Evolutionary conservation across 2,113 vertebrate species (phyloP), one percentile per base, ranked within the genome.

Genomic region (Raphicerus campestris): DNA sequence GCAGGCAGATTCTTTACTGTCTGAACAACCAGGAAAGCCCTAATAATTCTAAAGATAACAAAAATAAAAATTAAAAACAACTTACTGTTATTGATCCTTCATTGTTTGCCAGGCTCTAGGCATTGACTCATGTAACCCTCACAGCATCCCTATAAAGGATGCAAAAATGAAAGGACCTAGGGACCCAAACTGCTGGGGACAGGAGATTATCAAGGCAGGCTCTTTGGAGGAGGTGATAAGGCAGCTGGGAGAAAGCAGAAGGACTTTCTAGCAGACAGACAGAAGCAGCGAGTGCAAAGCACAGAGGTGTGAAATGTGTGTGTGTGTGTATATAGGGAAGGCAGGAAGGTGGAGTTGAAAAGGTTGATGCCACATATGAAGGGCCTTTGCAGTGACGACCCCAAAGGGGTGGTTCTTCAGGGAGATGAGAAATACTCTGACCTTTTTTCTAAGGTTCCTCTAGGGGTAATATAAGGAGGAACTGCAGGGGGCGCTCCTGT

Each of bases 391-490:
- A 49, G 77, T 19, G 28, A 28, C 16, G 8, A 78, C 45, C 28
- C 9, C 17, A 5, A 24, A 26, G 17, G 10, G 11, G 10, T 0
- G 4, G n/a, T 61, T n/a, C 11, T 24, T 22, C 17, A 24, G 73
- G 35, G 19, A n/a, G 78, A 39, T 49, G 47, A 77, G 32, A 17
- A 75, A 7, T 17, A 45, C 32, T 30, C 14, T 10, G 30, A 17
- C 1, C 9, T n/a, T n/a, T n/a, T 22, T 73, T 15, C 13, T 2
- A 16, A 80, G 47, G 4, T 70, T 75, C 7, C 26, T 77, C n/a
- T 15, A 4, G 24, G 7, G 3, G 26, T 9, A 28, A 32, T 24
- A 26, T 9, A 10, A 17, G 42, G 73, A 91, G 28, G 45, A 16
- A 16, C 53, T 77, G 28, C 61, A 75, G n/a, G 45, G 19, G 70